Conservation (phyloP, 1,140 invertebrate genomes). For the Maniola jurtina region DNA sequence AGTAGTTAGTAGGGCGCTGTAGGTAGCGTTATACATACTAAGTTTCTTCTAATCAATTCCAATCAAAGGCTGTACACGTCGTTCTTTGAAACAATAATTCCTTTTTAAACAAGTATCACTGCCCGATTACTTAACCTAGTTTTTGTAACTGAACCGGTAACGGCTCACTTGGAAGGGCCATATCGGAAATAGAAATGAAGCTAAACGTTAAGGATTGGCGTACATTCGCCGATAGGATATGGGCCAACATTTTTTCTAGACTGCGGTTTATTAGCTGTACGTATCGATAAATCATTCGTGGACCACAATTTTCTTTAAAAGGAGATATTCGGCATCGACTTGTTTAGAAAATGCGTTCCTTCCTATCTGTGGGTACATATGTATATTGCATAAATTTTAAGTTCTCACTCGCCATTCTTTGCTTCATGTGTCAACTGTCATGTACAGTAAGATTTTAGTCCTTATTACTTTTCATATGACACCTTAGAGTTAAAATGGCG, state of each 20-base stretch:
- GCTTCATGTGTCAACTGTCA: too few relatives aligned
- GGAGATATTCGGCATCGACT: too few relatives aligned
- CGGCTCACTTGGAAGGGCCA: not conserved
- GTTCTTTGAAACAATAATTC: conserved; percentile 30
- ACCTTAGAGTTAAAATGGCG: too few relatives aligned
- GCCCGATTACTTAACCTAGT: conserved; percentile 28
- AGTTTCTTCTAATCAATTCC: conserved; percentile 6
- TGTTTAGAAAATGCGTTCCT: too few relatives aligned
- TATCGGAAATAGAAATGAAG: conserved; percentile 2
- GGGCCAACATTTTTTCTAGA: not conserved
- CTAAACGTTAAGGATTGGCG: not conserved
- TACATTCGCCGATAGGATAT: not conserved
- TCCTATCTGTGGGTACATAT: too few relatives aligned
- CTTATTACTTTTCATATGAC: too few relatives aligned
- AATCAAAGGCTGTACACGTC: conserved; percentile 7
- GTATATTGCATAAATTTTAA: too few relatives aligned
- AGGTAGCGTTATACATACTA: not conserved
- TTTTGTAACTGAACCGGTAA: conserved; percentile 17
- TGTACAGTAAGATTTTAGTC: too few relatives aligned
- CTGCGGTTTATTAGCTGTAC: too few relatives aligned
- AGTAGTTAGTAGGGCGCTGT: not conserved
- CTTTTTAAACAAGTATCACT: conserved; percentile 26
- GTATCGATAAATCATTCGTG: too few relatives aligned
- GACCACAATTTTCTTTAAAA: too few relatives aligned
- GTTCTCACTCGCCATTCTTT: too few relatives aligned